Conservation (phyloP, 2,113 vertebrate genomes). For the Phylloscopus trochiloides region DNA sequence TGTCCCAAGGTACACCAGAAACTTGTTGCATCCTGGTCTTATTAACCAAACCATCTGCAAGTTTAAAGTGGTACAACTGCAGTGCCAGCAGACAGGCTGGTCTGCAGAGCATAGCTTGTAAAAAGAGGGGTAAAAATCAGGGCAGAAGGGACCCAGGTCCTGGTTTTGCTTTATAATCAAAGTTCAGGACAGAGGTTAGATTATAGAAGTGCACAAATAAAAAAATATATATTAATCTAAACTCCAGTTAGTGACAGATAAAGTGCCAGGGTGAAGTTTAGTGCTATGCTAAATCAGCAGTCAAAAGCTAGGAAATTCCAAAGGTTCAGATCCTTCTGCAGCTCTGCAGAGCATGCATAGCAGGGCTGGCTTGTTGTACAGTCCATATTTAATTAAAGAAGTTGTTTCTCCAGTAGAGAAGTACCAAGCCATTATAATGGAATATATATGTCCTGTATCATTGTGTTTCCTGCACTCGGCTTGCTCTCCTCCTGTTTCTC, state of each 20-base stretch:
- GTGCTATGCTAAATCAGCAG: neutral
- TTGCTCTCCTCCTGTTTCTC: neutral
- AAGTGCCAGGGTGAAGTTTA: neutral
- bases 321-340: neutral
- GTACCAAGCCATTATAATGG: neutral
- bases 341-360: neutral
- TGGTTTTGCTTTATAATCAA: neutral
- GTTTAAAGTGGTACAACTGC: neutral
- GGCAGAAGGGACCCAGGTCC: neutral
- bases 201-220: neutral
- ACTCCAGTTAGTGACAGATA: neutral
- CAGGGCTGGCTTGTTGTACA: neutral
- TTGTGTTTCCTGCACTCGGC: neutral
- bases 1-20: neutral
- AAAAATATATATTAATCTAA: neutral
- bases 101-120: neutral
- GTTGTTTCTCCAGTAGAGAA: neutral
- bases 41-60: neutral
- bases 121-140: fast-evolving
- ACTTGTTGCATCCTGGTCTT: neutral
- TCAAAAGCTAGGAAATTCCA: neutral
- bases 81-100: neutral
- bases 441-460: neutral
- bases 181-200: neutral
- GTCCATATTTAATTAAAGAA: neutral